Base-by-base conservation (phyloP, 1,140 invertebrate species). In the Notospermus geniculatus region DNA sequence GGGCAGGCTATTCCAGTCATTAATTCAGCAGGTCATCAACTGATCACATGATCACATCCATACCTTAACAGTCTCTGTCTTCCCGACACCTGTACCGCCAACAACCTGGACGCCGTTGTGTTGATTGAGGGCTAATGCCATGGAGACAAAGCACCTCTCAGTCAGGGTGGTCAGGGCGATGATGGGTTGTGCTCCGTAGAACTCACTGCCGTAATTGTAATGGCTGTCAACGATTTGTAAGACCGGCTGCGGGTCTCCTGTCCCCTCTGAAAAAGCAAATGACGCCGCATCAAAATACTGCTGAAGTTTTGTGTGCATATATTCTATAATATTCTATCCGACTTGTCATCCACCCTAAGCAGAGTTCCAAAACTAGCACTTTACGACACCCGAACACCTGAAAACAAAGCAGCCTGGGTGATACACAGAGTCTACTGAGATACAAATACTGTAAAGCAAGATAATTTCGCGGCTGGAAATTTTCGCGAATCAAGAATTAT, bases 21-120 rank as follows among this genome's bases (percentile, higher is more conserved):
- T 45, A 45, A 46, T 19, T 22, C 50, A 52, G 30, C 36, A 65
- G 19, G 23, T 32, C 1, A 53, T 27, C 19, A 2, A 60, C 15
- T 0, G 17, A 11, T 15, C 15, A 23, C 22, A 56, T n/a, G n/a
- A n/a, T n/a, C n/a, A n/a, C 27, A 57, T 46, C 30, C 36, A n/a
- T 60, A 76, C 80, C 71, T 75, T 82, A 46, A 79, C 65, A 50
- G 76, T 80, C 60, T 80, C 77, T 32, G 74, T 80, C 60, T 81
- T 82, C 15, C 80, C 77, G 9, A 70, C 70, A 27, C 71, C 76
- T n/a, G 70, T 68, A 27, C 74, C 71, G 0, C 80, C 80, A 9
- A 66, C 64, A 11, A 80, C 58, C 57, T 68, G 61, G 25, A 71
- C 71, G 9, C 78, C 78, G 58, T 75, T 71, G 54, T 68, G 64